Percentiles rank a stretch among this genome's conserved stretches.
Conservation (phyloP, 2,888 invertebrate genomes). For the Chalcosyrphus nemorum region DNA sequence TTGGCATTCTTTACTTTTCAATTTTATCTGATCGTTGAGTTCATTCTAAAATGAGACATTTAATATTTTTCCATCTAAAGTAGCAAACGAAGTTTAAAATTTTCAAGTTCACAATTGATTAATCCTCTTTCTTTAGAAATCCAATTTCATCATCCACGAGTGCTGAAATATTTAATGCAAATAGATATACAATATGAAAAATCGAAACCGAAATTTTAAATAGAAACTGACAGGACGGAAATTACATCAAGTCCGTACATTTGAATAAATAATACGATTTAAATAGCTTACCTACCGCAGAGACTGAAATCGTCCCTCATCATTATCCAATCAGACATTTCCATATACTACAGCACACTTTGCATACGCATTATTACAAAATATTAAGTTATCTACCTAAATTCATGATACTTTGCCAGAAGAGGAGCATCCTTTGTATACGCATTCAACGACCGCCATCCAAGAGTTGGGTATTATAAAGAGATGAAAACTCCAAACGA, state of each 20-base stretch:
- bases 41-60: no score
- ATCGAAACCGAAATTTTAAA: slow-evolving; percentile 19
- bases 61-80: no score
- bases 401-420: slow-evolving; percentile 26
- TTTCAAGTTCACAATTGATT: neutral
- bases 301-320: neutral
- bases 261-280: slow-evolving; percentile 44
- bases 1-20: no score
- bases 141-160: neutral
- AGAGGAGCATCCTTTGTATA: slow-evolving; percentile 20
- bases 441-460: neutral
- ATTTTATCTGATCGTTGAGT: no score
- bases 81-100: neutral
- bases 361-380: slow-evolving; percentile 24
- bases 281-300: slow-evolving; percentile 51
- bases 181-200: neutral
- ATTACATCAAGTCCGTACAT: slow-evolving; percentile 37
- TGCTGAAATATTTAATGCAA: neutral
- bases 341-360: neutral
- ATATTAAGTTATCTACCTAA: slow-evolving; percentile 9
- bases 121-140: neutral
- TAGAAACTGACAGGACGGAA: slow-evolving; percentile 28
- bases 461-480: slow-evolving; percentile 11
- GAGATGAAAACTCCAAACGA: slow-evolving; percentile 19
- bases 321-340: slow-evolving; percentile 24